Conservation (phyloP, 2,888 invertebrate genomes). For the Mechanitis messenoides region DNA sequence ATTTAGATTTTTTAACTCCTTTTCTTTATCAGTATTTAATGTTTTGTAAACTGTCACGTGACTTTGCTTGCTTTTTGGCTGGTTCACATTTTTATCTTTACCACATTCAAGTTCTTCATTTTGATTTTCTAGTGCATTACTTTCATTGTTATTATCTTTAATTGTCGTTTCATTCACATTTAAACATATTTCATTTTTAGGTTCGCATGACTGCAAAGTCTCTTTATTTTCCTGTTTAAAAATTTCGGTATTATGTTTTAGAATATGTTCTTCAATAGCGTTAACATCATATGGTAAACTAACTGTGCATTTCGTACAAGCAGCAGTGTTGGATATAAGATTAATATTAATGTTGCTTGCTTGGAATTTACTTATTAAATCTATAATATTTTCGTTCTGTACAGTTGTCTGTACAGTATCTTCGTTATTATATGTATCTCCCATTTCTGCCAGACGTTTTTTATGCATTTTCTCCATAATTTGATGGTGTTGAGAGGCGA, state of each 20-base stretch:
- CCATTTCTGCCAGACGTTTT: constrained; percentile 19
- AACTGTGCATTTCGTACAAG: constrained; percentile 38
- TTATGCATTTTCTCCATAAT: constrained; percentile 35
- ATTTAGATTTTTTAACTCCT: no score
- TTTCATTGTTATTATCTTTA: no score
- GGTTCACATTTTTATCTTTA: no score
- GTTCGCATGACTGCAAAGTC: background rate
- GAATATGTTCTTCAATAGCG: constrained; percentile 35
- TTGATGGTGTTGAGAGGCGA: constrained; percentile 33
- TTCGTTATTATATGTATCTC: constrained; percentile 2
- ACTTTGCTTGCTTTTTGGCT: background rate
- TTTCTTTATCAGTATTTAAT: no score
- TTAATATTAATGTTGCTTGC: constrained; percentile 39
- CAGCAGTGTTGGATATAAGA: constrained; percentile 33
- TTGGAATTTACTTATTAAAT: constrained; percentile 34
- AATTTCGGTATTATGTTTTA: constrained; percentile 31
- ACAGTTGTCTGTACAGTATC: constrained; percentile 1
- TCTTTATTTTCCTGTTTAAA: constrained; percentile 6
- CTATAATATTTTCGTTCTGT: constrained; percentile 30
- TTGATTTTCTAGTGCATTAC: no score
- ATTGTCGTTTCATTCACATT: no score
- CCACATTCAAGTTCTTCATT: no score
- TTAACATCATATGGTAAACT: constrained; percentile 30
- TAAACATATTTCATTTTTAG: no score
- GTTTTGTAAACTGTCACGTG: background rate